Base-by-base conservation (phyloP, 1,140 invertebrate species). In the Sinella curviseta region DNA sequence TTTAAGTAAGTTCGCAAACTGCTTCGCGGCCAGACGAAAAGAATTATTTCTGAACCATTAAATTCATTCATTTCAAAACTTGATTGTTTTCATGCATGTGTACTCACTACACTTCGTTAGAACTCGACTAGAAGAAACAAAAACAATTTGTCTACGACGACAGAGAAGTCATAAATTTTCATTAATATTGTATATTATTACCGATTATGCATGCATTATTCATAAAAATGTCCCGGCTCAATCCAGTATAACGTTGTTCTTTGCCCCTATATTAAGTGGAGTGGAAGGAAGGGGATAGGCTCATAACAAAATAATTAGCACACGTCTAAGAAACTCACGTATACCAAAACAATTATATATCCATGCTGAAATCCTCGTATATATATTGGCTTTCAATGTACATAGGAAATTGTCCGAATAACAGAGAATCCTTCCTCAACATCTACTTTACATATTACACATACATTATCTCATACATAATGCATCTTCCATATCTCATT, bases 341-440 rank as follows among this genome's bases (percentile, higher is more conserved):
- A 8, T 48, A 48, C 39, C 39, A 48, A 8, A 20, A 48, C 39
- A 48, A 12, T 12, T 12, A 48, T 12, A 48, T 12, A 48, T 48
- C 8, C 8, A 48, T 48, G 39, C 39, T 48, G 8, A 8, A 48
- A 48, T 12, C 8, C 39, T 48, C 39, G 39, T 48, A 20, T 20
- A 48, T 60, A 48, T 26, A 16, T 26, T 60, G 57, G 24, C 57
- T 60, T 60, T 26, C 57, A 60, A 60, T 60, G 57, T 4, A n/a
- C 8, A 60, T 14, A n/a, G 57, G 57, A 60, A 60, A 60, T 60
- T 26, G 57, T 8, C 65, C 65, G 65, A 70, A 70, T 70, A 70
- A 70, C 65, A 31, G 65, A 70, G 31, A 70, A 70, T 70, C 65
- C 65, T 70, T 70, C 65, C 65, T 70, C 65, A 70, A 70, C 65